phyloP scores from a whole-genome alignment of 2,888 invertebrate species.

The Pollenia griseotomentosa region DNA sequence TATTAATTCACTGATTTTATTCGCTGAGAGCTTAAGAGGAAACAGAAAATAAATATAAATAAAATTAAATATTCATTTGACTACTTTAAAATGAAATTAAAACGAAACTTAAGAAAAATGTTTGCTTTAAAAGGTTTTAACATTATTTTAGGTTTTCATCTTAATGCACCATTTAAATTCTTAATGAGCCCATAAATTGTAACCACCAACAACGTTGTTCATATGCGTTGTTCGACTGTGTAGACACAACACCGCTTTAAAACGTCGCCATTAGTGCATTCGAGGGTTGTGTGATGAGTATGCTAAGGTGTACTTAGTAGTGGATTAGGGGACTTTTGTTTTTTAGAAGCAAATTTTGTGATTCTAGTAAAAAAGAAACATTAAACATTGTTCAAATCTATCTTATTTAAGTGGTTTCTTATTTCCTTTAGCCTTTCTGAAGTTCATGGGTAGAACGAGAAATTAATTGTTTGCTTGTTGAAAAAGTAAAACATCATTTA shows the following conservation, averaged over 20 bases:
- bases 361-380: too few relatives aligned
- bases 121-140: slow-evolving; percentile 51
- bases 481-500: too few relatives aligned
- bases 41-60: slow-evolving; percentile 8
- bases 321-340: not conserved
- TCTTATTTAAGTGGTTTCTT: too few relatives aligned
- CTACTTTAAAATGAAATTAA: slow-evolving; percentile 52
- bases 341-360: too few relatives aligned
- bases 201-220: slow-evolving; percentile 53
- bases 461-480: too few relatives aligned
- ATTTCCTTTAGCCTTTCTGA: too few relatives aligned
- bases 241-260: slow-evolving; percentile 37
- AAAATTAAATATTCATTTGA: slow-evolving; percentile 66
- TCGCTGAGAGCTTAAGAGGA: not conserved
- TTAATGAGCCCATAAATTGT: slow-evolving; percentile 74
- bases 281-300: slow-evolving; percentile 18
- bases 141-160: slow-evolving; percentile 54
- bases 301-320: not conserved
- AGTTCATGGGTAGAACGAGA: too few relatives aligned
- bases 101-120: slow-evolving; percentile 32
- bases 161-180: slow-evolving; percentile 73
- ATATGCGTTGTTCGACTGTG: not conserved
- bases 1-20: slow-evolving; percentile 52
- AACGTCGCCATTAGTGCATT: not conserved
- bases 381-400: too few relatives aligned